These are phyloP conservation scores for Ammospiza caudacuta DNA, from an alignment of 2,113 vertebrate genomes.

Conservation along the genomic window DNA sequence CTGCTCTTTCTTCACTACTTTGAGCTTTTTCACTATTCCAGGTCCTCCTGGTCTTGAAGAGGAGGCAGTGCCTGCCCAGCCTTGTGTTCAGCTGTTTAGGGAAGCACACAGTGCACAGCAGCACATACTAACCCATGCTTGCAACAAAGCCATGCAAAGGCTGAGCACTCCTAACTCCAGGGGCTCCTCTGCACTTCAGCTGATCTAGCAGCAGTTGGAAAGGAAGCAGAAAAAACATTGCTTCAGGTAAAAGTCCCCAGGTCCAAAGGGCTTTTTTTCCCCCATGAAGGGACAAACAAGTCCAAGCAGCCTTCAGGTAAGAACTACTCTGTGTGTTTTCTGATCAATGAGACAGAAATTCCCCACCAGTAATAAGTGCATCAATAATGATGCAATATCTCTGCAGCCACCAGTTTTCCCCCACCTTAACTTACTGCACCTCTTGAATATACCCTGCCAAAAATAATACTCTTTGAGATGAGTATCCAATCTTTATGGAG, in stretches of 20 bases:
- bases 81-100: neutral
- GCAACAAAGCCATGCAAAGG: neutral
- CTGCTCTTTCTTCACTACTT: neutral
- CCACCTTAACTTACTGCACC: neutral
- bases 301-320: neutral
- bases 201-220: neutral
- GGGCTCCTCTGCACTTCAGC: neutral
- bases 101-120: neutral
- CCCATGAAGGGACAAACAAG: fast-evolving
- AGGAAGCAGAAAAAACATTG: neutral
- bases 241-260: neutral
- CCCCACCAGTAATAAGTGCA: neutral
- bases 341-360: neutral
- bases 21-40: neutral
- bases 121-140: neutral
- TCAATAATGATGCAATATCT: neutral
- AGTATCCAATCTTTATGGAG: neutral
- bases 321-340: neutral
- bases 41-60: neutral
- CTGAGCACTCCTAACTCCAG: neutral
- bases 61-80: neutral
- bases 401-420: neutral
- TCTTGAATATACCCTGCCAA: neutral
- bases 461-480: neutral
- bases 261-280: neutral